Base-by-base conservation (phyloP, 2,113 vertebrate genomes). In the Corythaeola cristata region DNA sequence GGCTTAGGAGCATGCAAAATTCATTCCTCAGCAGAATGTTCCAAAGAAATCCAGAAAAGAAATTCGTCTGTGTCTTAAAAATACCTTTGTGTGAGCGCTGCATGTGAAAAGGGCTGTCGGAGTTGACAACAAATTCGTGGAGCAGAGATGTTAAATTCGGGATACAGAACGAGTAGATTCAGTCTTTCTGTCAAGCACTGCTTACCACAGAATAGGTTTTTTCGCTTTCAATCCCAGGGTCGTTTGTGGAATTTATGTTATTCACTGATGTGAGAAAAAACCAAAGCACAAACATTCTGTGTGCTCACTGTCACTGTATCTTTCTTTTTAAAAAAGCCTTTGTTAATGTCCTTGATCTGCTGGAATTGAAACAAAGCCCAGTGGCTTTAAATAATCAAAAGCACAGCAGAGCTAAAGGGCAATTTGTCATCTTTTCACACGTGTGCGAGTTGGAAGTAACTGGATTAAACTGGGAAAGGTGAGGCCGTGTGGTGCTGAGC, bases 1-100 rank as follows among this genome's bases (percentile, higher is more conserved):
- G 44, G 71, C 28, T 39, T n/a, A 35, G 35, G 78, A 37, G 32
- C 24, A 3, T 52, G 56, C 44, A 69, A n/a, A 63, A 45, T 49
- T 18, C 0, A 64, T 41, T 62, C 28, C 24, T 59, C 35, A 20
- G 47, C 78, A 81, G 39, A 95, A 85, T 27, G 35, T 84, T 86
- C 77, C 83, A 96, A 89, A 89, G 95, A 92, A 95, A 90, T 60
- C 58, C 78, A 47, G 76, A 97, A 96, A 89, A 97, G 63, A 92
- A 75, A 23, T 69, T 60, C 53, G 6, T 66, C 63, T 11, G 52
- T 9, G 56, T 67, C 81, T 58, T 59, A 37, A 35, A 96, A 93
- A 85, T 69, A 22, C 19, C 93, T 95, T 77, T 93, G 95, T 96
- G 18, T 88, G 62, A 69, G 33, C 27, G 24, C 5, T 45, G 27